Conservation (phyloP, 2,113 vertebrate genomes). For the Verasper variegatus region DNA sequence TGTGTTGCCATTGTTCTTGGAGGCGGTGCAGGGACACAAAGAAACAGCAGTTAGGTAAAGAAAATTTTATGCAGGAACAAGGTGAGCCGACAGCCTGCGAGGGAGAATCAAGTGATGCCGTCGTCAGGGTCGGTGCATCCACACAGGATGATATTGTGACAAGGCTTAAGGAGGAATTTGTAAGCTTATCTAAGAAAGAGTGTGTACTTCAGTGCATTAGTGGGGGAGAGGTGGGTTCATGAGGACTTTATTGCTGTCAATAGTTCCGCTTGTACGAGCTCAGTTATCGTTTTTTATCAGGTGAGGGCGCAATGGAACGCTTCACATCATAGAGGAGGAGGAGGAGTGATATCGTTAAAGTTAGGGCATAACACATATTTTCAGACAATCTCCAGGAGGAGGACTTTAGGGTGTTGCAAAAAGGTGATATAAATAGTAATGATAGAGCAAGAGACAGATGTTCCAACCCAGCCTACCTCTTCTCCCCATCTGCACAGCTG, state of each 20-base stretch:
- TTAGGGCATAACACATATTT: too few relatives aligned
- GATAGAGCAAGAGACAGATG: background rate
- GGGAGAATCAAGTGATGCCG: constrained; percentile 29
- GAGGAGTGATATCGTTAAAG: background rate
- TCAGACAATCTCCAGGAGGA: too few relatives aligned
- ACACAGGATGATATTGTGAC: constrained; percentile 13
- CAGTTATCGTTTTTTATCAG: constrained; percentile 1
- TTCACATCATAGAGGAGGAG: background rate
- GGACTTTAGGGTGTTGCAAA: too few relatives aligned
- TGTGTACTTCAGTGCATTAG: background rate
- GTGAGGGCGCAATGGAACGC: background rate
- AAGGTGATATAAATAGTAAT: background rate
- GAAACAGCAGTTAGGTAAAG: constrained; percentile 16
- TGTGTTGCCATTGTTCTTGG: constrained; percentile 41
- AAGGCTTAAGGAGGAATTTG: constrained; percentile 33
- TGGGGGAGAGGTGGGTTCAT: background rate
- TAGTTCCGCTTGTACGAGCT: background rate
- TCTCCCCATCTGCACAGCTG: background rate
- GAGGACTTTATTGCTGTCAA: background rate
- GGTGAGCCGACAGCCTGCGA: constrained; percentile 29
- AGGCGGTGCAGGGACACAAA: constrained; percentile 37
- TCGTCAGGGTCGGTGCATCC: constrained; percentile 33
- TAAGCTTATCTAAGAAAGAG: constrained; percentile 5
- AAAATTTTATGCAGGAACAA: constrained; percentile 38
- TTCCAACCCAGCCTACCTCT: background rate